Evolutionary conservation across 2,888 invertebrate genomes (phyloP).

Genomic region (Tetheella fluctuosa): DNA sequence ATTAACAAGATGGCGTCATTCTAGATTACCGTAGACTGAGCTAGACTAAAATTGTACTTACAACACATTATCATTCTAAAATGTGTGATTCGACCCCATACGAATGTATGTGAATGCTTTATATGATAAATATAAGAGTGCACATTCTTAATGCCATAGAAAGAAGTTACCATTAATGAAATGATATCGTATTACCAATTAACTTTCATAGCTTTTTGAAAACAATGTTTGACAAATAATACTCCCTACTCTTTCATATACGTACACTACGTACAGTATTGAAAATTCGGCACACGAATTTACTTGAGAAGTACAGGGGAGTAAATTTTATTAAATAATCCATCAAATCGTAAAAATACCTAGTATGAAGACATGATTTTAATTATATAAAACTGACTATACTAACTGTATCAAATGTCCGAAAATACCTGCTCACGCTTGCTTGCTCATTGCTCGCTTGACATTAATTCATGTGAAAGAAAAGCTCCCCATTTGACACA

Average conservation of each 20-base stretch:
- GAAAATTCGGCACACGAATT: no score
- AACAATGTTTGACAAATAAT: neutral
- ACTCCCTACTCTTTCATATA: no score
- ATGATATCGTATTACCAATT: no score
- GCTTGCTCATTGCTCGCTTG: neutral
- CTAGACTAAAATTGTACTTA: slow-evolving; percentile 15
- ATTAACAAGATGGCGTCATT: slow-evolving; percentile 15
- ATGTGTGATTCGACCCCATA: neutral
- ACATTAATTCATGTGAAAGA: neutral
- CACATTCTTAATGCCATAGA: neutral
- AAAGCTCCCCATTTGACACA: neutral
- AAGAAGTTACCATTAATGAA: neutral
- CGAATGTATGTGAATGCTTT: neutral
- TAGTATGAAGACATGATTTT: neutral
- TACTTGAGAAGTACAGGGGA: no score
- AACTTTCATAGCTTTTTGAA: no score
- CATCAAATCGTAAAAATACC: neutral
- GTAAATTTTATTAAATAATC: no score
- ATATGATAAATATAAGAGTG: neutral
- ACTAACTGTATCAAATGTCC: neutral
- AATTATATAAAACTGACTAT: neutral
- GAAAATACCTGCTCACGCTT: neutral
- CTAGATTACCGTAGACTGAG: slow-evolving; percentile 27
- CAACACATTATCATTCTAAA: neutral
- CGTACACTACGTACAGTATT: no score